Conservation (phyloP, 1,140 invertebrate species). For the Zaprionus ghesquierei region DNA sequence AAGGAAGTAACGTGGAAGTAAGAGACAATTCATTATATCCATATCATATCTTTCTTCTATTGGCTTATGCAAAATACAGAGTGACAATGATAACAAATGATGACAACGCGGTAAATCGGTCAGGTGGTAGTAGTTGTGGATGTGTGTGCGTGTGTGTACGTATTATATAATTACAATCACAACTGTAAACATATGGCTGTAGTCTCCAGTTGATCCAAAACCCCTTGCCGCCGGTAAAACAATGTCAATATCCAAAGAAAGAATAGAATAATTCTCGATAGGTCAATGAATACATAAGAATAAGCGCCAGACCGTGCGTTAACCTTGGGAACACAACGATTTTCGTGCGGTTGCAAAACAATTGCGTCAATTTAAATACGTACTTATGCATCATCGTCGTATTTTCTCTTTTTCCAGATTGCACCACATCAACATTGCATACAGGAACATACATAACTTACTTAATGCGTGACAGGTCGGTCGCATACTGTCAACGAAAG, state of each 20-base stretch:
- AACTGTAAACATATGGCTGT: slow-evolving; percentile 30
- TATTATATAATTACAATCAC: slow-evolving; percentile 69
- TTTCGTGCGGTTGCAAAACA: slow-evolving; percentile 31
- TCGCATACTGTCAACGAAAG: slow-evolving; percentile 7
- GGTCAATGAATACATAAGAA: slow-evolving; percentile 16
- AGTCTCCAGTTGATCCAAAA: slow-evolving; percentile 17
- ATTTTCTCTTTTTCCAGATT: slow-evolving; percentile 36
- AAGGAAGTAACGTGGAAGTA: slow-evolving; percentile 24
- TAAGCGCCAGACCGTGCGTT: slow-evolving; percentile 5
- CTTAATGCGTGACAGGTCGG: slow-evolving; percentile 5
- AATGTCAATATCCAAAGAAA: neutral
- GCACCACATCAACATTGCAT: slow-evolving; percentile 16
- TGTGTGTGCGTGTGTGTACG: slow-evolving; percentile 18
- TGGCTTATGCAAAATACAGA: slow-evolving; percentile 3
- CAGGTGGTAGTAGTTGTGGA: slow-evolving; percentile 43
- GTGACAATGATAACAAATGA: slow-evolving; percentile 20
- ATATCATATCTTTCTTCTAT: slow-evolving; percentile 4
- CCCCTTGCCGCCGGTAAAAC: neutral
- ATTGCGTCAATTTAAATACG: slow-evolving; percentile 19
- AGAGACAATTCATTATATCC: slow-evolving; percentile 21
- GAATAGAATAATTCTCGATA: neutral
- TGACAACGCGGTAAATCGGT: slow-evolving; percentile 42
- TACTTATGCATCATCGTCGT: slow-evolving; percentile 4
- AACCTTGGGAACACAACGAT: slow-evolving; percentile 56
- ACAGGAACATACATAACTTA: slow-evolving; percentile 30